These are phyloP conservation scores for Ochropacha duplaris DNA, from an alignment of 2,888 invertebrate species.

Conservation along the genomic window DNA sequence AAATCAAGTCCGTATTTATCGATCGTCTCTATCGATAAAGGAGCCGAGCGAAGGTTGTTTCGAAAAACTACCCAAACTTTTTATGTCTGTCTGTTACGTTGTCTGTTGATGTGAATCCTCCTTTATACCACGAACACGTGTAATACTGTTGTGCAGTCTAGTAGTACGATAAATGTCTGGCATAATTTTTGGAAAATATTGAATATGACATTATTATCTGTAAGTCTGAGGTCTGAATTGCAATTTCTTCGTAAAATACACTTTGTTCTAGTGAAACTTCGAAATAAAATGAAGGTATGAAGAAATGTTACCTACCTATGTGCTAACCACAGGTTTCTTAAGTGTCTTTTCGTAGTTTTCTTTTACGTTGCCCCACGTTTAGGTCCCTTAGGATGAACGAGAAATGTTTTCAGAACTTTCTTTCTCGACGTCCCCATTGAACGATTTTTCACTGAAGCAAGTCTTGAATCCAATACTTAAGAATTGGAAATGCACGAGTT, in stretches of 20 bases:
- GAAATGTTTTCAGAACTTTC: not conserved
- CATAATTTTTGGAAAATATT: too few species aligned
- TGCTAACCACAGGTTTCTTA: not conserved
- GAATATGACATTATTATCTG: not conserved
- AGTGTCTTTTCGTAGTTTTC: not conserved
- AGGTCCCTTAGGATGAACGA: not conserved
- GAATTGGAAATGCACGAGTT: not conserved
- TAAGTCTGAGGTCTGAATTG: not conserved
- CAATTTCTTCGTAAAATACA: not conserved
- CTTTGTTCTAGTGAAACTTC: not conserved
- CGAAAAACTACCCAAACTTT: too few species aligned
- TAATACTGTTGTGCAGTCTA: too few species aligned
- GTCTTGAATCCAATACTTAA: not conserved
- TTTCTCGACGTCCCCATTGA: not conserved
- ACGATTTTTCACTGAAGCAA: not conserved
- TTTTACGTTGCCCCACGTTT: not conserved
- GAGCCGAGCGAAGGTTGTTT: too few species aligned
- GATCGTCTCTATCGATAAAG: too few species aligned
- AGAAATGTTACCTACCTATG: not conserved
- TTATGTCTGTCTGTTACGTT: too few species aligned
- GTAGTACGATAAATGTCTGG: too few species aligned
- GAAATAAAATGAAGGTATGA: too few species aligned
- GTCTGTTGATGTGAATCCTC: too few species aligned
- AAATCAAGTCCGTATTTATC: too few species aligned
- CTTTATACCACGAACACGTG: too few species aligned